Conservation (phyloP, 2,888 invertebrate genomes). For the Lissocephala sabroskyi region DNA sequence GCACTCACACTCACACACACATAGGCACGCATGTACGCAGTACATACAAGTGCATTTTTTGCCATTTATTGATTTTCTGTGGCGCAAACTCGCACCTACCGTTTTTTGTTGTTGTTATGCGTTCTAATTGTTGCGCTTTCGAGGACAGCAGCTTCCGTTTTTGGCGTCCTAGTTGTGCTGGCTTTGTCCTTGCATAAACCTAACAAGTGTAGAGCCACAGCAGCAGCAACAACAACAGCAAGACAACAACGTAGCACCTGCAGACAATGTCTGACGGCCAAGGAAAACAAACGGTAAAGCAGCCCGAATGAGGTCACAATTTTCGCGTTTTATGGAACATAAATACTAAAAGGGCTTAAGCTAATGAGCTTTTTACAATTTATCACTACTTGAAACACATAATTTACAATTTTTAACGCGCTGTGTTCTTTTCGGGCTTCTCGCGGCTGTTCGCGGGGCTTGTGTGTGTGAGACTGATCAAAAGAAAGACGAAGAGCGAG, state of each 20-base stretch:
- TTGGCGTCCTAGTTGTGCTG: too few relatives aligned
- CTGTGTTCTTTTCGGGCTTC: too few relatives aligned
- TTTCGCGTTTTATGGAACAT: too few relatives aligned
- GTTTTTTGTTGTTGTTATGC: too few relatives aligned
- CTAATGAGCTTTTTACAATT: slow-evolving; percentile 33
- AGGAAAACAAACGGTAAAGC: slow-evolving; percentile 1
- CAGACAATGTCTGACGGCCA: too few relatives aligned
- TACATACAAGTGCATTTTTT: slow-evolving; percentile 34
- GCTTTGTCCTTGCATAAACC: background rate
- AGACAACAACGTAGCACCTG: slow-evolving; percentile 3
- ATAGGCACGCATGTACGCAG: slow-evolving; percentile 6
- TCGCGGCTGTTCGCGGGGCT: too few relatives aligned
- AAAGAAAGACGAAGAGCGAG: too few relatives aligned
- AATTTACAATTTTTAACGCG: too few relatives aligned
- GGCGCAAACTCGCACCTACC: slow-evolving; percentile 21
- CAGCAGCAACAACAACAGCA: slow-evolving; percentile 11
- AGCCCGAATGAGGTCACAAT: background rate
- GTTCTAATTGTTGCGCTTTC: slow-evolving; percentile 55
- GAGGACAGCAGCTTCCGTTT: slow-evolving; percentile 25
- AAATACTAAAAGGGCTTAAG: too few relatives aligned
- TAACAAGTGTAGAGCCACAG: slow-evolving; percentile 1
- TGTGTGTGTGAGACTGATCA: too few relatives aligned
- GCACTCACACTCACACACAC: slow-evolving; percentile 5
- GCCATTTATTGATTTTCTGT: slow-evolving; percentile 50
- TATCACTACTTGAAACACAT: slow-evolving; percentile 38